Percentiles rank a stretch among this genome's conserved stretches.
Conservation (phyloP, 2,797 vertebrate species). For the Micrastur ruficollis region DNA sequence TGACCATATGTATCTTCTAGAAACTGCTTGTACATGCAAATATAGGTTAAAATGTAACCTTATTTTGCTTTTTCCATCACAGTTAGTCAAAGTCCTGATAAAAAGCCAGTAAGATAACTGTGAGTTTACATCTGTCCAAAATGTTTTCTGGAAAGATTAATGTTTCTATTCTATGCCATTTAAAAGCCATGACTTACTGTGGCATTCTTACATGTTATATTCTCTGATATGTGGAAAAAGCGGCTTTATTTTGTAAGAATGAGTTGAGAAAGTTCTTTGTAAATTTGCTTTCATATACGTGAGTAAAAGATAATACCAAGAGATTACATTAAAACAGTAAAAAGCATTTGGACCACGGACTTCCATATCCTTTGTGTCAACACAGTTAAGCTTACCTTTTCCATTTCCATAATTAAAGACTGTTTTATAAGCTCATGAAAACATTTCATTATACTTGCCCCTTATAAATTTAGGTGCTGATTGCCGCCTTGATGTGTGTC, state of each 20-base stretch:
- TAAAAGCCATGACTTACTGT: neutral
- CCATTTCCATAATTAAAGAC: neutral
- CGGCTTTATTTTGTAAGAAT: neutral
- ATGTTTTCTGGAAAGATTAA: neutral
- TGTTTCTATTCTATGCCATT: neutral
- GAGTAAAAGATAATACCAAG: neutral
- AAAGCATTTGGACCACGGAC: neutral
- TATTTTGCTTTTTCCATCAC: neutral
- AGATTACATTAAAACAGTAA: neutral
- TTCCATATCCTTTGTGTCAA: neutral
- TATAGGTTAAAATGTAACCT: neutral
- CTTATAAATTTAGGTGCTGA: neutral
- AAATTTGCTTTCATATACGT: neutral
- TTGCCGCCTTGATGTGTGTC: neutral
- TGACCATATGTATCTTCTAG: neutral
- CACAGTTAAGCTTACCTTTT: neutral
- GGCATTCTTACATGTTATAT: neutral
- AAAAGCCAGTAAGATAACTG: neutral
- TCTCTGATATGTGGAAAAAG: neutral
- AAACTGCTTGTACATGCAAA: neutral
- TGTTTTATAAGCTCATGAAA: neutral
- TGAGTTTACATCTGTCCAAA: neutral
- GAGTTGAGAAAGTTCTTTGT: neutral
- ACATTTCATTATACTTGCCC: neutral
- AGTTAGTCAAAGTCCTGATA: neutral